phyloP scores from a whole-genome alignment of 2,888 invertebrate genomes.

The Didymodactylos carnosus region DNA sequence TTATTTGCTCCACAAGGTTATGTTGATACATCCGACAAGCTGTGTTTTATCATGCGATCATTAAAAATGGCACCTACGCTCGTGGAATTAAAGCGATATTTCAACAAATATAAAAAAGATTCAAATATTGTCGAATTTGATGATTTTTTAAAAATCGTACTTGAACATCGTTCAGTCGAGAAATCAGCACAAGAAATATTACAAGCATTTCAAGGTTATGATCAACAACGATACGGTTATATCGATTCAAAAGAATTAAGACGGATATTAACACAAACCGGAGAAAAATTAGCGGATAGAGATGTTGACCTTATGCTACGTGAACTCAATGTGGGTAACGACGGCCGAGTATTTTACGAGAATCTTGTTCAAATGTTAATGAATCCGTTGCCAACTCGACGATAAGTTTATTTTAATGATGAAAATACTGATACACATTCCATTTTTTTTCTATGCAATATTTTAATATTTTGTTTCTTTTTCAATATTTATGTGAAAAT shows the following conservation, averaged over 20 bases:
- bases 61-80: constrained; percentile 79
- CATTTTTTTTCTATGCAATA: too few relatives aligned
- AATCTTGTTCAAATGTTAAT: background rate
- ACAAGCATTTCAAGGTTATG: constrained; percentile 70
- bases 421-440: too few relatives aligned
- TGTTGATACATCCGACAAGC: constrained; percentile 65
- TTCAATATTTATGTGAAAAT: too few relatives aligned
- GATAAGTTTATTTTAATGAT: too few relatives aligned
- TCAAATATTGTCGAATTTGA: constrained; percentile 45
- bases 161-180: constrained; percentile 59
- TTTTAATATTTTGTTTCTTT: too few relatives aligned
- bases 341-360: background rate
- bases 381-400: background rate
- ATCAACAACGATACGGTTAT: constrained; percentile 36
- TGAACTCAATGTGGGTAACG: background rate
- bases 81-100: constrained; percentile 62
- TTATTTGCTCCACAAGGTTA: constrained; percentile 59
- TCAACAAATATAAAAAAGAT: constrained; percentile 37
- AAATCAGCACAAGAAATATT: constrained; percentile 61
- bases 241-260: constrained; percentile 63
- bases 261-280: constrained; percentile 70
- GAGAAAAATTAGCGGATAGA: constrained; percentile 54
- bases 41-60: constrained; percentile 80
- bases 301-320: constrained; percentile 33
- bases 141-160: constrained; percentile 82